These are phyloP conservation scores for Psix sp. DNA, from an alignment of 1,140 invertebrate genomes.

Conservation along the genomic window DNA sequence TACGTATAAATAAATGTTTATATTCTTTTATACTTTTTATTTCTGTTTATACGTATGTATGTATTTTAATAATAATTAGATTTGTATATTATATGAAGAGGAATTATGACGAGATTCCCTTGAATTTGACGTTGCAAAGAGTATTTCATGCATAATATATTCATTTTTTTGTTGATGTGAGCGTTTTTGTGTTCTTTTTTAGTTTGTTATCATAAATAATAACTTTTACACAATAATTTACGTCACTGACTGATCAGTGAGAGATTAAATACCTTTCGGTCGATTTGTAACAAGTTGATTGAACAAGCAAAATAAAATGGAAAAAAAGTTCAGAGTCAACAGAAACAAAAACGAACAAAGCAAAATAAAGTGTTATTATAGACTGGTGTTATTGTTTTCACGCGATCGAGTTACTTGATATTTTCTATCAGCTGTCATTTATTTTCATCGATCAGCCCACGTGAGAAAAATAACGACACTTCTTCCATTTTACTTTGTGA, in stretches of 20 bases:
- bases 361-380: conserved; percentile 2
- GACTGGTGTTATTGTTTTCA: conserved; percentile 48
- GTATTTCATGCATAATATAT: conserved; percentile 57
- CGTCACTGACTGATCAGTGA: conserved; percentile 32
- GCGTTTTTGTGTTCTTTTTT: conserved; percentile 38
- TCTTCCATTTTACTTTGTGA: conserved; percentile 40
- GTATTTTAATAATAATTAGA: conserved; percentile 60
- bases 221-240: conserved; percentile 22
- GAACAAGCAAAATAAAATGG: conserved; percentile 8
- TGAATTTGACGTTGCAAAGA: conserved; percentile 58
- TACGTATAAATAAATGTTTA: conserved; percentile 64
- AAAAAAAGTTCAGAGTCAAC: background rate
- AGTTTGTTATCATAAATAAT: conserved; percentile 20
- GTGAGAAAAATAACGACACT: conserved; percentile 53
- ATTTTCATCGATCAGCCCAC: conserved; percentile 48
- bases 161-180: conserved; percentile 55
- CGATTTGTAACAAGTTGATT: conserved; percentile 1
- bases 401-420: conserved; percentile 39
- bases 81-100: conserved; percentile 52
- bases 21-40: conserved; percentile 47
- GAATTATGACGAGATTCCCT: conserved; percentile 56
- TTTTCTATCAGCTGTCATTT: conserved; percentile 42
- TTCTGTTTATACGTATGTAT: conserved; percentile 59
- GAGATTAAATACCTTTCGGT: conserved; percentile 14
- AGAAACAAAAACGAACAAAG: background rate